These are phyloP conservation scores for Suricata suricatta DNA, from an alignment of 2,113 vertebrate species.

Conservation along the genomic window DNA sequence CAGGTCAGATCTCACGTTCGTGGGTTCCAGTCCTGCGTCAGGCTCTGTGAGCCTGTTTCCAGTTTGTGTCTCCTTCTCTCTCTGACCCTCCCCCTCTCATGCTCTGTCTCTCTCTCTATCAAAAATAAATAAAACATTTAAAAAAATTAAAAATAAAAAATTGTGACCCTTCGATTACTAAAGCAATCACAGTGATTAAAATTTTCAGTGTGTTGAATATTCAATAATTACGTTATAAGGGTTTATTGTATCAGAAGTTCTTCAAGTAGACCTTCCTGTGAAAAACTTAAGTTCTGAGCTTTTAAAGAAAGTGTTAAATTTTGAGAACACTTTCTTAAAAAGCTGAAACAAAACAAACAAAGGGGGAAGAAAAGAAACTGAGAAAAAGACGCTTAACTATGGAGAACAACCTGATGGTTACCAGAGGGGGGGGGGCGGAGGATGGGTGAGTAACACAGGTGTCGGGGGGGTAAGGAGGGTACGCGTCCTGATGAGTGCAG, in stretches of 20 bases:
- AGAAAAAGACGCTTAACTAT: neutral
- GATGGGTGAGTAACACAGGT: neutral
- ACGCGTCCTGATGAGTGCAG: neutral
- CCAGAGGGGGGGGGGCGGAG: neutral
- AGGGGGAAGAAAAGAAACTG: neutral
- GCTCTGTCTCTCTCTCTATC: no score
- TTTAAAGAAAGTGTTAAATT: neutral
- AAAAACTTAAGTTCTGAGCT: neutral
- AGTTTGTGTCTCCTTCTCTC: no score
- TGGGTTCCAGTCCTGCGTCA: no score
- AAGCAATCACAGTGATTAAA: neutral
- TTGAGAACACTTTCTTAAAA: neutral
- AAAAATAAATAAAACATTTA: no score
- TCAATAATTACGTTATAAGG: slow-evolving; percentile 11
- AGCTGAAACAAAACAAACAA: neutral
- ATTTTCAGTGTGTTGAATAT: slow-evolving; percentile 19
- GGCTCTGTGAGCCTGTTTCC: no score
- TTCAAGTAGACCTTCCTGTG: slow-evolving; percentile 33
- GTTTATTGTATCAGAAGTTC: slow-evolving; percentile 9
- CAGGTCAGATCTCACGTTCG: no score
- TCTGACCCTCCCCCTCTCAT: no score
- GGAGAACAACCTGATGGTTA: neutral
- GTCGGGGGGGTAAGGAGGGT: neutral
- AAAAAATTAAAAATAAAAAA: no score
- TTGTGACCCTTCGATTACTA: neutral